Conservation (phyloP, 2,888 invertebrate genomes). For the Acleris sparsana region DNA sequence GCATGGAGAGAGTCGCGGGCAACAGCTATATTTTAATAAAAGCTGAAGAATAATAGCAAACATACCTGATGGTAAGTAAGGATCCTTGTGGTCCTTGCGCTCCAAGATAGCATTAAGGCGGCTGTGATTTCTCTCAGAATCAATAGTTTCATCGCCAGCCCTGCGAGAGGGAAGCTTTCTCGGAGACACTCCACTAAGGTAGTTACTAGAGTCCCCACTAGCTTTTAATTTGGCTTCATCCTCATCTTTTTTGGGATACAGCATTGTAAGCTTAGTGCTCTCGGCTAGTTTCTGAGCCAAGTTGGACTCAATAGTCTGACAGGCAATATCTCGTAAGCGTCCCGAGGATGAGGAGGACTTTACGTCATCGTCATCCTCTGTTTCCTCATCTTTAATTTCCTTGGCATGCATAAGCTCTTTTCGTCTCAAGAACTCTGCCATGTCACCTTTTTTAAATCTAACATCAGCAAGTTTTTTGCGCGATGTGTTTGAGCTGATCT, state of each 20-base stretch:
- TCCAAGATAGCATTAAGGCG: constrained; percentile 72
- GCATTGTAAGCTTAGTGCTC: constrained; percentile 70
- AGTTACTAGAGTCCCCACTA: constrained; percentile 65
- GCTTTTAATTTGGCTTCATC: constrained; percentile 69
- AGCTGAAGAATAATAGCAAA: not conserved
- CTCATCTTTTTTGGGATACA: constrained; percentile 75
- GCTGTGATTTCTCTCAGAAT: constrained; percentile 64
- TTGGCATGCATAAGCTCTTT: constrained; percentile 66
- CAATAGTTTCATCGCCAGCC: constrained; percentile 59
- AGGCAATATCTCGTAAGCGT: constrained; percentile 68
- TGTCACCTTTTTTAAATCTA: constrained; percentile 74
- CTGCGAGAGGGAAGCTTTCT: constrained; percentile 49
- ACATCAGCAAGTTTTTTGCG: constrained; percentile 64
- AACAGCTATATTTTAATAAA: too few species aligned
- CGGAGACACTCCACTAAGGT: constrained; percentile 45
- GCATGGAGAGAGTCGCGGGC: too few species aligned
- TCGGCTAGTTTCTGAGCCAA: constrained; percentile 67
- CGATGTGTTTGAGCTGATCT: constrained; percentile 59
- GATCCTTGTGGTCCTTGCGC: constrained; percentile 69
- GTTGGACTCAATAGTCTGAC: constrained; percentile 73
- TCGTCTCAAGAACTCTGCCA: constrained; percentile 74
- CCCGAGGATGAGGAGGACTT: constrained; percentile 64
- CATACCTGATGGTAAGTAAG: constrained; percentile 73
- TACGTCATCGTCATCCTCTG: constrained; percentile 60
- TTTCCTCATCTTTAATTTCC: constrained; percentile 35